Percentiles rank a stretch among this genome's conserved stretches.
These are phyloP conservation scores for Eristalis arbustorum DNA, from an alignment of 2,888 invertebrate species.

Conservation along the genomic window DNA sequence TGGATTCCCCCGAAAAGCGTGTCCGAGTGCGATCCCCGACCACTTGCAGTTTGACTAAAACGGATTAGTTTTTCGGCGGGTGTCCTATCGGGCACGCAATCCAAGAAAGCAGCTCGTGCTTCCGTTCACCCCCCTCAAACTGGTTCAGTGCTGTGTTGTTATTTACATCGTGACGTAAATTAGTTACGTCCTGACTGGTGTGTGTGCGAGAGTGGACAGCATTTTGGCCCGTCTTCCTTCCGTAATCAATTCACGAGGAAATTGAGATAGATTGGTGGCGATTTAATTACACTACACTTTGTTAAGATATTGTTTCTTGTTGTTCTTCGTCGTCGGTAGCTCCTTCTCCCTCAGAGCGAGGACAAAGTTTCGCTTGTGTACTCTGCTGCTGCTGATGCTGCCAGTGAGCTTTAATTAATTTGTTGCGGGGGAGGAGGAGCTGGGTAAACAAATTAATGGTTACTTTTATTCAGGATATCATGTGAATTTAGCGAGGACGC, in stretches of 20 bases:
- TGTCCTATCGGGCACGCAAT: slow-evolving; percentile 14
- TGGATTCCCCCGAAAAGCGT: slow-evolving; percentile 40
- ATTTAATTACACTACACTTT: slow-evolving; percentile 61
- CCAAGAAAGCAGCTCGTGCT: background rate
- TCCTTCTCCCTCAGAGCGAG: background rate
- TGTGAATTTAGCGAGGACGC: background rate
- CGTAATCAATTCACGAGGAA: slow-evolving; percentile 63
- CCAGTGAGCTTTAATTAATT: slow-evolving; percentile 43
- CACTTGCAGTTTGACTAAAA: slow-evolving; percentile 39
- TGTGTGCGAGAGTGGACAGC: background rate
- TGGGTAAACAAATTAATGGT: slow-evolving; percentile 9
- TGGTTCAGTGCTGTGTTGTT: slow-evolving; percentile 2
- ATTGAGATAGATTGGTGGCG: slow-evolving; percentile 64
- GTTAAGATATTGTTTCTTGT: slow-evolving; percentile 23
- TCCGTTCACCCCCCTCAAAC: background rate
- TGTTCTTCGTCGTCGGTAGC: background rate
- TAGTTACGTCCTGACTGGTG: slow-evolving; percentile 15
- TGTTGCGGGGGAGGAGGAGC: background rate
- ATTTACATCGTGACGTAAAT: slow-evolving; percentile 60
- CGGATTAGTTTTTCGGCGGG: slow-evolving; percentile 25
- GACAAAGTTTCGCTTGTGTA: slow-evolving; percentile 19
- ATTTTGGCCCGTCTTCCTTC: slow-evolving; percentile 22
- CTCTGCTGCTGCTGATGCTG: background rate
- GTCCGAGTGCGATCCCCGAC: background rate
- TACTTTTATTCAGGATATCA: background rate